Percentiles rank a stretch among this genome's conserved stretches.
These are phyloP conservation scores for Mugil cephalus DNA, from an alignment of 2,113 vertebrate genomes.

Conservation along the genomic window DNA sequence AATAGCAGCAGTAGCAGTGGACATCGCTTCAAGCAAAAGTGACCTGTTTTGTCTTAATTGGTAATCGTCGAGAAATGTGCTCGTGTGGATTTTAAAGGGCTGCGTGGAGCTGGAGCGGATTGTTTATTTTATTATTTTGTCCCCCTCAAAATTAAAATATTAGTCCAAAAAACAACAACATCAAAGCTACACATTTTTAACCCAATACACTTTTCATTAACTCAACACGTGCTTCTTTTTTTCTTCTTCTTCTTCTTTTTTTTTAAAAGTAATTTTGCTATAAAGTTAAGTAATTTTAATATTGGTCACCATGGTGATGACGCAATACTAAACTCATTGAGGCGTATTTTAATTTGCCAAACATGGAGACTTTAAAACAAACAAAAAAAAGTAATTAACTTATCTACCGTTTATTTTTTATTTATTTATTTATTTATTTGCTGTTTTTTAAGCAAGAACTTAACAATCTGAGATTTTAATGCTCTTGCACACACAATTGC, in stretches of 20 bases:
- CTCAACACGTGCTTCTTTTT: too few relatives aligned
- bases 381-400: not conserved
- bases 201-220: too few relatives aligned
- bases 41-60: not conserved
- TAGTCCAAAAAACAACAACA: too few relatives aligned
- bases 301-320: constrained; percentile 55
- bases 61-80: not conserved
- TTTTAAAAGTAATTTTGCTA: too few relatives aligned
- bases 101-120: constrained; percentile 16
- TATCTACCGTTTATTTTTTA: too few relatives aligned
- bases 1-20: constrained; percentile 1
- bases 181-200: too few relatives aligned
- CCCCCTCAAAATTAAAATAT: not conserved
- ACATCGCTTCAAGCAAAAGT: constrained; percentile 6
- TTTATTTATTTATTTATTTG: too few relatives aligned
- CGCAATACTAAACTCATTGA: not conserved
- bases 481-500: too few relatives aligned
- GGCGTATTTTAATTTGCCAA: not conserved
- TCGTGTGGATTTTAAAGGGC: constrained; percentile 57
- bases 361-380: not conserved
- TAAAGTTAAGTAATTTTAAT: too few relatives aligned
- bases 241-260: too few relatives aligned
- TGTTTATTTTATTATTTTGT: not conserved
- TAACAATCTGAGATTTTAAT: too few relatives aligned
- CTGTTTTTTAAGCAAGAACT: not conserved